Percentiles rank a stretch among this genome's conserved stretches.
Evolutionary conservation across 1,140 invertebrate genomes (phyloP).

Genomic region (Aphis craccivora): DNA sequence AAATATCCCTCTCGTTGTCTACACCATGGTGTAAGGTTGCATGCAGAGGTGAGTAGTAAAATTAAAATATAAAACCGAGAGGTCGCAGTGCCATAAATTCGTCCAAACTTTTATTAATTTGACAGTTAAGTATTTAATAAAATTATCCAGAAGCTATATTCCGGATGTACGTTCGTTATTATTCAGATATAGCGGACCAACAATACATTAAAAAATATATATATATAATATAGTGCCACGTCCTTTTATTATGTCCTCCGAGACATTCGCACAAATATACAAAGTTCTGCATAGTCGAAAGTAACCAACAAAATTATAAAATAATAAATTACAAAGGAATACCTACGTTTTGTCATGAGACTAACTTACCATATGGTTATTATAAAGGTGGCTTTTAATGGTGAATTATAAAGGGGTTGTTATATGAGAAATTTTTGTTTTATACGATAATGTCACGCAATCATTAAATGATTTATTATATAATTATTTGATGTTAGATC

Average conservation of each 20-base stretch:
- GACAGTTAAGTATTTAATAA: slow-evolving; percentile 9
- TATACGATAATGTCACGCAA: not conserved
- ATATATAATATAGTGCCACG: not conserved
- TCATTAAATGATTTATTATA: not conserved
- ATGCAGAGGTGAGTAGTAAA: not conserved
- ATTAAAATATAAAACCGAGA: slow-evolving; percentile 9
- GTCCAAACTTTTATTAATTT: slow-evolving; percentile 9
- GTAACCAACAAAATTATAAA: not conserved
- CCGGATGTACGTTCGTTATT: not conserved
- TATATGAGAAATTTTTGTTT: not conserved
- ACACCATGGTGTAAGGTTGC: not conserved
- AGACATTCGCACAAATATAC: not conserved
- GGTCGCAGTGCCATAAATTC: not conserved
- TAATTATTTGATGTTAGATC: no score
- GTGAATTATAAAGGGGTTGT: not conserved
- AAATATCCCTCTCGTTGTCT: not conserved
- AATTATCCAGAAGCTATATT: slow-evolving; percentile 3
- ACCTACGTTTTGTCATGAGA: not conserved
- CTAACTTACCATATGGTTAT: not conserved
- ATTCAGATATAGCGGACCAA: not conserved
- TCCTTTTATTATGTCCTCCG: not conserved
- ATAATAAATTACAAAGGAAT: slow-evolving; percentile 3
- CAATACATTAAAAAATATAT: not conserved
- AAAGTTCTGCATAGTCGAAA: not conserved
- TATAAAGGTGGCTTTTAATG: not conserved